Evolutionary conservation across 2,888 invertebrate species (phyloP).

Genomic region (Lymantria dispar): DNA sequence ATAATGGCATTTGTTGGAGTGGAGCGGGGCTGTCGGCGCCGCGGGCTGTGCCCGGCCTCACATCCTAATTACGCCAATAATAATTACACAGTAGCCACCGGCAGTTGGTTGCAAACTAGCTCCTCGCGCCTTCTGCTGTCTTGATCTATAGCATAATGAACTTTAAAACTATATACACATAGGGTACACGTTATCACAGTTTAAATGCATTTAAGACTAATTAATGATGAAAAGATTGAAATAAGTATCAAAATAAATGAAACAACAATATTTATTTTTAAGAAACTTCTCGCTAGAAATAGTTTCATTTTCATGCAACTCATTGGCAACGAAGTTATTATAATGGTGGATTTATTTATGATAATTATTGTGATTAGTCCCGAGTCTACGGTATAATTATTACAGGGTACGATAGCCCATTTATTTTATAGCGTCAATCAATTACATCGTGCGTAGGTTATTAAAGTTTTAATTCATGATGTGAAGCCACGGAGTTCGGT

Average conservation of each 20-base stretch:
- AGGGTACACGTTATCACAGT: no score
- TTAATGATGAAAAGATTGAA: no score
- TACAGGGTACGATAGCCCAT: conserved; percentile 47
- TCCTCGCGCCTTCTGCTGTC: conserved; percentile 49
- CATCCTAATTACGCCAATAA: conserved; percentile 81
- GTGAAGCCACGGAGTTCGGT: conserved; percentile 47
- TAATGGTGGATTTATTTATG: conserved; percentile 25
- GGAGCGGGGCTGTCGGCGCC: conserved; percentile 56
- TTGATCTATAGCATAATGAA: conserved; percentile 49
- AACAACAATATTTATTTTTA: no score
- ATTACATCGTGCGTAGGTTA: conserved; percentile 61
- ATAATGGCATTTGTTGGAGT: conserved; percentile 74
- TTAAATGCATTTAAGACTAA: no score
- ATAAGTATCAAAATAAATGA: no score
- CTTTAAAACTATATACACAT: conserved; percentile 3
- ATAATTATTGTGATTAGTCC: conserved; percentile 62
- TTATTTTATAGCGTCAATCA: conserved; percentile 71
- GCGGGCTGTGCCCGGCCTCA: conserved; percentile 64
- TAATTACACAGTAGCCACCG: conserved; percentile 73
- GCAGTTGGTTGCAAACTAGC: conserved; percentile 52
- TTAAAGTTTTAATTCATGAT: conserved; percentile 63
- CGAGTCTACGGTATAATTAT: conserved; percentile 42
- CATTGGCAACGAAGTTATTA: conserved; percentile 14
- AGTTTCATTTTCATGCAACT: conserved; percentile 2
- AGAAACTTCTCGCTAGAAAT: not conserved